Percentiles rank a stretch among this genome's conserved stretches.
These are phyloP conservation scores for Aporophyla nigra DNA, from an alignment of 2,888 invertebrate genomes.

Conservation along the genomic window DNA sequence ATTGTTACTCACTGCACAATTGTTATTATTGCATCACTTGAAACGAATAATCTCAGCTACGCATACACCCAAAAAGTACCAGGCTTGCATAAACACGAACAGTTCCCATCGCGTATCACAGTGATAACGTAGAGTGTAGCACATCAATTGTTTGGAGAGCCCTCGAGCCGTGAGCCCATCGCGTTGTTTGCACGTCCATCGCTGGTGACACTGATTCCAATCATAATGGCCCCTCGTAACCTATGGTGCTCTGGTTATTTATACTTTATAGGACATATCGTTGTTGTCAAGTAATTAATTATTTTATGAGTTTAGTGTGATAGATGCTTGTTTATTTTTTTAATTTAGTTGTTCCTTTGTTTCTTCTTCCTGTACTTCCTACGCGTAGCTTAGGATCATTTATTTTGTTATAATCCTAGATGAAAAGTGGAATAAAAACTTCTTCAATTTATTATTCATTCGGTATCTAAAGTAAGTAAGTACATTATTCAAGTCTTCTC, in stretches of 20 bases:
- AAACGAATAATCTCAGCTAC: not conserved
- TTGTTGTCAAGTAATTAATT: conserved; percentile 11
- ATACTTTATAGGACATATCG: conserved; percentile 6
- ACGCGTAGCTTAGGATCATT: not conserved
- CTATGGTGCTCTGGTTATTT: conserved; percentile 20
- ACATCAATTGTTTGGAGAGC: conserved; percentile 67
- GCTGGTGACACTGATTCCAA: conserved; percentile 56
- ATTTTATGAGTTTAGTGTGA: not conserved
- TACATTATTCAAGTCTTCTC: not conserved
- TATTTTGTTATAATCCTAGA: not conserved
- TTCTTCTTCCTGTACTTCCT: not conserved
- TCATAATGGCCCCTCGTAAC: conserved; percentile 47
- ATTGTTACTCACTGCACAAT: not conserved
- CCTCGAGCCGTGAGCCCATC: conserved; percentile 48
- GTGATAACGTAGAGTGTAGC: conserved; percentile 62
- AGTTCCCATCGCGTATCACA: conserved; percentile 54
- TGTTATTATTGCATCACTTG: not conserved
- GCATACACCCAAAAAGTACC: conserved; percentile 29
- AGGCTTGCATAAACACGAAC: conserved; percentile 51
- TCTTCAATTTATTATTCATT: not conserved
- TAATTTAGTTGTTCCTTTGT: not conserved
- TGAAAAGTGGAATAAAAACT: not conserved
- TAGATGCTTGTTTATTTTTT: not conserved
- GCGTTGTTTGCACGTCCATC: conserved; percentile 60
- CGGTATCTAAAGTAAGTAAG: not conserved